These are phyloP conservation scores for Sphaeramia orbicularis DNA, from an alignment of 2,797 vertebrate genomes.

Conservation along the genomic window DNA sequence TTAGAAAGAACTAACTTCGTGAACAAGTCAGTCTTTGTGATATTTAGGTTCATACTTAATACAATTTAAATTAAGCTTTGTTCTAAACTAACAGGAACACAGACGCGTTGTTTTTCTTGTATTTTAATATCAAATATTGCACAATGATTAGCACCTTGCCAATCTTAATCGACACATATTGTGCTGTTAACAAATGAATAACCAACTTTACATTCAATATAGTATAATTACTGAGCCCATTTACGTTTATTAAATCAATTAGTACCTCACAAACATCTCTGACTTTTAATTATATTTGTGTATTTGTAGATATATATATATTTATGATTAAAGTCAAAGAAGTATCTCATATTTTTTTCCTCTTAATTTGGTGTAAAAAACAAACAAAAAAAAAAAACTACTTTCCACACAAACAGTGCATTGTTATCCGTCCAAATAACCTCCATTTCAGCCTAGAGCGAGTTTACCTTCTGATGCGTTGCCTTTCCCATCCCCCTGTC, in stretches of 20 bases:
- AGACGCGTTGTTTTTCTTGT: not conserved
- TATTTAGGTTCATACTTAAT: slow-evolving; percentile 1
- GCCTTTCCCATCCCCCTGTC: slow-evolving; percentile 59
- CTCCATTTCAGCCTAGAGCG: slow-evolving; percentile 30
- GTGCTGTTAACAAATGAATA: too few relatives aligned
- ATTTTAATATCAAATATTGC: not conserved
- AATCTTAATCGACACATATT: not conserved
- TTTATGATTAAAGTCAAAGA: too few relatives aligned
- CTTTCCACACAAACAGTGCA: slow-evolving; percentile 2
- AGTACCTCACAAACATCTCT: slow-evolving; percentile 4
- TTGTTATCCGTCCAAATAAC: slow-evolving; percentile 28
- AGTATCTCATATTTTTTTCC: not conserved
- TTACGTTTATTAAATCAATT: slow-evolving; percentile 40
- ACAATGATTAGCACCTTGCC: not conserved
- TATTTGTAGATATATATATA: too few relatives aligned
- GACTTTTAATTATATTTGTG: not conserved
- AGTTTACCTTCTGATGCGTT: slow-evolving; percentile 48
- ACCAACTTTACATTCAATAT: slow-evolving; percentile 26
- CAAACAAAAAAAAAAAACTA: too few relatives aligned
- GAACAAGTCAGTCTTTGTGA: not conserved
- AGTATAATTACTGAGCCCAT: slow-evolving; percentile 6
- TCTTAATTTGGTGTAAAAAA: not conserved
- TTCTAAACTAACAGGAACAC: not conserved
- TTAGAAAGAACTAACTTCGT: not conserved
- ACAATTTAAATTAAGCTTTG: not conserved